Evolutionary conservation across 2,888 invertebrate species (phyloP).

Genomic region (Acleris sparsana): DNA sequence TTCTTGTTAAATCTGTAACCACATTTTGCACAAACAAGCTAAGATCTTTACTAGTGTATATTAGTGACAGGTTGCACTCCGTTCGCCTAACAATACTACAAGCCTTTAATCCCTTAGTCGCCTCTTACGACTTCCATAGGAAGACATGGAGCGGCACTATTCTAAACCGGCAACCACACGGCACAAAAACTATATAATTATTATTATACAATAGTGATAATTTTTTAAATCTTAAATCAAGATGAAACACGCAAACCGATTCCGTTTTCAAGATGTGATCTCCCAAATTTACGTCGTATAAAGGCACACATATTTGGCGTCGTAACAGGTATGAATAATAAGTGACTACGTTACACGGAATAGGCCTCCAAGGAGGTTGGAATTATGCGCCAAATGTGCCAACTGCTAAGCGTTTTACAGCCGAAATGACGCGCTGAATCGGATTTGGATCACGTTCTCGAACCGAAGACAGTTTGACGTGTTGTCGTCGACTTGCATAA

Average conservation of each 20-base stretch:
- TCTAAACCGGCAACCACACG: too few species aligned
- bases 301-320: constrained; percentile 17
- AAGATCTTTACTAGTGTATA: too few species aligned
- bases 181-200: too few species aligned
- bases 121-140: too few species aligned
- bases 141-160: too few species aligned
- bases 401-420: constrained; percentile 78
- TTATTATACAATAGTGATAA: too few species aligned
- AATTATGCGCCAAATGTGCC: constrained; percentile 78
- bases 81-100: too few species aligned
- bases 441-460: constrained; percentile 79
- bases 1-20: too few species aligned
- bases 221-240: too few species aligned
- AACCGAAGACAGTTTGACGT: constrained; percentile 77
- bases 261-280: constrained; percentile 11
- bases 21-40: too few species aligned
- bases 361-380: constrained; percentile 63
- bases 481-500: constrained; percentile 80
- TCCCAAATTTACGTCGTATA: constrained; percentile 17
- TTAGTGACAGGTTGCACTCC: too few species aligned
- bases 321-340: constrained; percentile 64
- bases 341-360: constrained; percentile 53
- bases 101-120: too few species aligned
- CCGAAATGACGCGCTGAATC: constrained; percentile 73
- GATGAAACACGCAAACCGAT: neutral